Conservation (phyloP, 2,797 vertebrate species). For the Microctenopoma steveboyesi region DNA sequence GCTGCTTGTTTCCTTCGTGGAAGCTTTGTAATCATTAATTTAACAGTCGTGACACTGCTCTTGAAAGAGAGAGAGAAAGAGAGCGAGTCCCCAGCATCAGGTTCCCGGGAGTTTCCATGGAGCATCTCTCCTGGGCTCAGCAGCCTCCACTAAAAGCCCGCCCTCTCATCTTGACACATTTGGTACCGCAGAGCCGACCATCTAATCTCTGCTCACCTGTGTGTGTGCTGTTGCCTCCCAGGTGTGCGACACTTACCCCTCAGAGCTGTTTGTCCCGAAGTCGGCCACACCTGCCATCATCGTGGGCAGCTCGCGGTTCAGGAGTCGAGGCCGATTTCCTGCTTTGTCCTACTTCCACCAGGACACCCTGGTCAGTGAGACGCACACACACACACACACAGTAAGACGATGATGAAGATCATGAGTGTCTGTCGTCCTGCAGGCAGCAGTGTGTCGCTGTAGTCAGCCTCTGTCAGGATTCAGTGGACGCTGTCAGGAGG, state of each 20-base stretch:
- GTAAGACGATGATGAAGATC: neutral
- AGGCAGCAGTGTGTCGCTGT: constrained; percentile 95
- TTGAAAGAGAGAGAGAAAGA: too few species aligned
- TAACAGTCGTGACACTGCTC: too few species aligned
- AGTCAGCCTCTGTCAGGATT: constrained; percentile 97
- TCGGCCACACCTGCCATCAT: constrained; percentile 88
- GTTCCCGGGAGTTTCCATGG: too few species aligned
- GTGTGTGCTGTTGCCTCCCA: constrained; percentile 48
- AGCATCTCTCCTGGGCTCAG: too few species aligned
- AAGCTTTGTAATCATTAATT: too few species aligned
- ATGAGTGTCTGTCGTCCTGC: neutral
- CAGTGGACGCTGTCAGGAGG: constrained; percentile 93
- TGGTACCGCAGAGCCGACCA: too few species aligned
- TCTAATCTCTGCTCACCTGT: too few species aligned
- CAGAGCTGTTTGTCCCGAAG: constrained; percentile 91
- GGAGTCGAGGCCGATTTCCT: constrained; percentile 94
- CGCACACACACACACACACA: neutral
- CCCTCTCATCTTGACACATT: too few species aligned
- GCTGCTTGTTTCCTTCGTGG: too few species aligned
- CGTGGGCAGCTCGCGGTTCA: constrained; percentile 92
- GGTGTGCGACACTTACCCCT: constrained; percentile 94
- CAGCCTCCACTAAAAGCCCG: too few species aligned
- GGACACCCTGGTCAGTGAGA: constrained; percentile 87
- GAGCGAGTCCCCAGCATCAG: too few species aligned
- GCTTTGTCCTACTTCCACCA: constrained; percentile 92